Base-by-base conservation (phyloP, 2,888 invertebrate genomes). In the Protonemura montana region DNA sequence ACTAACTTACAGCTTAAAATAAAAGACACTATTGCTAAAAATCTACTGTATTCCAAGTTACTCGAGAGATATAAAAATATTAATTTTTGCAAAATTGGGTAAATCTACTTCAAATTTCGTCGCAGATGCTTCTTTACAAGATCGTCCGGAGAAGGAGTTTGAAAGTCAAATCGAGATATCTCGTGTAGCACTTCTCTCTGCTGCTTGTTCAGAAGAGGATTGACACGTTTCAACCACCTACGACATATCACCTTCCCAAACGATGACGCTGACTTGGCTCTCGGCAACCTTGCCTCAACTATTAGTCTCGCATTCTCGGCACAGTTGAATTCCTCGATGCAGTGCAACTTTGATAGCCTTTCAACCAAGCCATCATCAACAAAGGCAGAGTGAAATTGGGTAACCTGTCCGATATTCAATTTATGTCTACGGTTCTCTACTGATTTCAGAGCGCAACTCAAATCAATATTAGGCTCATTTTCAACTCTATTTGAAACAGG, bases 141-240 rank as follows among this genome's bases (percentile, higher is more conserved):
- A 90, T 93, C 93, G 90, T 94, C 94, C 10, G 94, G 94, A 0
- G 95, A 95, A 0, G 93, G 93, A 80, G 92, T 92, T 30, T 92
- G 91, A 90, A 95, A 95, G 88, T 92, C 91, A 81, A 81, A 81
- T 28, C 81, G 30, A 81, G 81, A 10, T 6, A 81, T 81, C n/a
- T 81, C 81, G 21, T 30, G 28, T 13, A 81, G 21, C 16, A 28
- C 81, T 30, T 81, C 81, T 30, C 81, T 81, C 7, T 29, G 10
- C 2, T 13, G 16, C 16, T 13, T 27, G n/a, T n/a, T 30, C 13
- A 30, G 16, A 5, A 30, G 29, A 5, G 30, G 28, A 16, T n/a
- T 29, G 30, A 1, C 30, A 27, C 81, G 26, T 30, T 30, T 81
- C 81, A 30, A 29, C 81, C 81, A 81, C 30, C 81, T 81, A 21